phyloP scores from a whole-genome alignment of 2,797 vertebrate species.

The Poecilia picta region DNA sequence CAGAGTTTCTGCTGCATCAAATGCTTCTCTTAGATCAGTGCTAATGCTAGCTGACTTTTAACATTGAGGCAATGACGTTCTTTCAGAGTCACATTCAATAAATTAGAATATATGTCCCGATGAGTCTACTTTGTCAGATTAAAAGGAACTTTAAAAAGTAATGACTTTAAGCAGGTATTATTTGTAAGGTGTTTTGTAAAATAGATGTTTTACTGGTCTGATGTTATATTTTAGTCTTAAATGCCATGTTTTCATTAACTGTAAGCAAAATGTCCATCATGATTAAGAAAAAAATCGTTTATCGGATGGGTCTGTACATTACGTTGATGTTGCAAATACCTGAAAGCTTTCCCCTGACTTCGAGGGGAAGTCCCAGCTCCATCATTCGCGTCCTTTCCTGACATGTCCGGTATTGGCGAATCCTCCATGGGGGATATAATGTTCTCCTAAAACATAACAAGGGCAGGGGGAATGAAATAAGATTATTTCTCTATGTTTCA shows the following conservation, averaged over 20 bases:
- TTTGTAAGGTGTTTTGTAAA: no score
- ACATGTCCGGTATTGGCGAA: constrained; percentile 94
- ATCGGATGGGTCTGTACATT: neutral
- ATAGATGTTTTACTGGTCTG: no score
- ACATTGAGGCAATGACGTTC: neutral
- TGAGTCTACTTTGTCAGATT: no score
- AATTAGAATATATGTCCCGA: no score
- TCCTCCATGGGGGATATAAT: constrained; percentile 99
- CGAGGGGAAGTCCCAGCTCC: constrained; percentile 95
- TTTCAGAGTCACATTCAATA: neutral
- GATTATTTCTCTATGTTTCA: neutral
- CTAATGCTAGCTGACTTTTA: no score
- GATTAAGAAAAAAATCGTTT: neutral
- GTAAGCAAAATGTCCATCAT: neutral
- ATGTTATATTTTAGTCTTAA: no score
- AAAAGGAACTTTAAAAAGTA: no score
- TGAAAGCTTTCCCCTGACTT: constrained; percentile 97
- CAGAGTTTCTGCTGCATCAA: no score
- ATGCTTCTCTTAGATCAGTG: no score
- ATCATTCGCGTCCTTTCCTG: constrained; percentile 89
- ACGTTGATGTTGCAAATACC: constrained; percentile 61
- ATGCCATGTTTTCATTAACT: neutral
- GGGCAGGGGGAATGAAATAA: accelerated
- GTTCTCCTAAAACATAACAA: constrained; percentile 86
- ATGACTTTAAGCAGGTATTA: no score